Evolutionary conservation across 2,113 vertebrate species (phyloP).

Genomic region (Anthoscopus minutus): DNA sequence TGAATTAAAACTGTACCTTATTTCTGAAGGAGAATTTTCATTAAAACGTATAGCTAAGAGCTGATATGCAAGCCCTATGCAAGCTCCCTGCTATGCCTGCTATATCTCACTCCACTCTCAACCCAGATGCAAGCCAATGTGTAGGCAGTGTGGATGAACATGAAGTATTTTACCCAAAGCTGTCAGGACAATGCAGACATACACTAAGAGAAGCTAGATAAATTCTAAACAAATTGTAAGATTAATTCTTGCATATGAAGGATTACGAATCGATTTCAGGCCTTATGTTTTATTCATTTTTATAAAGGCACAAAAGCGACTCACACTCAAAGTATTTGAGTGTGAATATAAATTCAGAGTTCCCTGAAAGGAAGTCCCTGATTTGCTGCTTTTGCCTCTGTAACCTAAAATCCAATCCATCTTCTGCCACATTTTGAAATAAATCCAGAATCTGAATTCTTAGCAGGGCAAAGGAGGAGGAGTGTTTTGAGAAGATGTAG

Average conservation of each 20-base stretch:
- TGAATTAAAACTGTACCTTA: not conserved
- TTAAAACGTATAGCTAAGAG: not conserved
- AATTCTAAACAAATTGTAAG: not conserved
- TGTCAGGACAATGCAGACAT: constrained; percentile 2
- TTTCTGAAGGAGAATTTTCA: not conserved
- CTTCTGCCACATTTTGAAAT: not conserved
- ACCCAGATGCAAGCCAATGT: not conserved
- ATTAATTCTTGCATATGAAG: not conserved
- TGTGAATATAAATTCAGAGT: not conserved
- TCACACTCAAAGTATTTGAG: not conserved
- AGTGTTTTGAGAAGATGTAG: not conserved
- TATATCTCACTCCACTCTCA: not conserved
- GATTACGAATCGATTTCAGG: not conserved
- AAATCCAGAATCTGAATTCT: not conserved
- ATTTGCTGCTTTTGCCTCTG: not conserved
- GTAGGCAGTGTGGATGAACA: constrained; percentile 41
- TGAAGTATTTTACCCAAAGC: constrained; percentile 22
- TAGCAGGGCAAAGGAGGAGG: not conserved
- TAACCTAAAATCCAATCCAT: not conserved
- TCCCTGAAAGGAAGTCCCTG: not conserved
- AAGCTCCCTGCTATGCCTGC: not conserved
- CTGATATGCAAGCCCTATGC: not conserved
- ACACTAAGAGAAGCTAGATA: not conserved
- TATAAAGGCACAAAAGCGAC: not conserved
- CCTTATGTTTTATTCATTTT: not conserved